Evolutionary conservation across 2,888 invertebrate genomes (phyloP).

Genomic region (Saturnia japonica): DNA sequence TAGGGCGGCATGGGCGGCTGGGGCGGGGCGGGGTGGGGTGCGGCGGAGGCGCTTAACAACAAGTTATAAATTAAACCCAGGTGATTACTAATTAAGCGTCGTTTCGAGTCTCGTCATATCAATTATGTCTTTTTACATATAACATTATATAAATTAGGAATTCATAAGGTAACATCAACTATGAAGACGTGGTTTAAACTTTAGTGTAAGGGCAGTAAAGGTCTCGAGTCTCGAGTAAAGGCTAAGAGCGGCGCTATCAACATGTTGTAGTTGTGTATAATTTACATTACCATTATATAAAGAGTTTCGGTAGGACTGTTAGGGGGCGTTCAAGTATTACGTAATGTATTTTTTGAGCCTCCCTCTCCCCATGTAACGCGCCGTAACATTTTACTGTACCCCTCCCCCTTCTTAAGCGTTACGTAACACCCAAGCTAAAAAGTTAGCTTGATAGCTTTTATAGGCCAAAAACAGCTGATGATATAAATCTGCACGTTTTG

Average conservation of each 20-base stretch:
- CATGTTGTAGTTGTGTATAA: conserved; percentile 4
- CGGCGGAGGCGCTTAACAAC: not conserved
- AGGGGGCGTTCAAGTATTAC: too few relatives aligned
- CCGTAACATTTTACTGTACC: too few relatives aligned
- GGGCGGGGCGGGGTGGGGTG: too few relatives aligned
- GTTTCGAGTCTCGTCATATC: not conserved
- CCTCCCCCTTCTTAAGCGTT: too few relatives aligned
- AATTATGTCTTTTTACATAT: not conserved
- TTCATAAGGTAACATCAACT: conserved; percentile 18
- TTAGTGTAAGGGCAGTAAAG: conserved; percentile 1
- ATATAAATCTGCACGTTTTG: too few relatives aligned
- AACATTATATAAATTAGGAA: conserved; percentile 16
- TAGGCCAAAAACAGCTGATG: too few relatives aligned
- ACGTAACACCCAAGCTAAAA: too few relatives aligned
- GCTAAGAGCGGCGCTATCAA: not conserved
- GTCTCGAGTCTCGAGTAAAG: not conserved
- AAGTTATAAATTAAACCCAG: conserved; percentile 21
- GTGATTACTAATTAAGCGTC: conserved; percentile 19
- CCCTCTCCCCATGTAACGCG: too few relatives aligned
- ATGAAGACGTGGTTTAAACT: conserved; percentile 18
- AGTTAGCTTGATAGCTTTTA: too few relatives aligned
- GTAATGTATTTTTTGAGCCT: too few relatives aligned
- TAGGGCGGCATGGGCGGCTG: too few relatives aligned
- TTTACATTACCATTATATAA: not conserved
- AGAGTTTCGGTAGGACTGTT: not conserved